Evolutionary conservation across 2,888 invertebrate species (phyloP).

Genomic region (Erebia palarica): DNA sequence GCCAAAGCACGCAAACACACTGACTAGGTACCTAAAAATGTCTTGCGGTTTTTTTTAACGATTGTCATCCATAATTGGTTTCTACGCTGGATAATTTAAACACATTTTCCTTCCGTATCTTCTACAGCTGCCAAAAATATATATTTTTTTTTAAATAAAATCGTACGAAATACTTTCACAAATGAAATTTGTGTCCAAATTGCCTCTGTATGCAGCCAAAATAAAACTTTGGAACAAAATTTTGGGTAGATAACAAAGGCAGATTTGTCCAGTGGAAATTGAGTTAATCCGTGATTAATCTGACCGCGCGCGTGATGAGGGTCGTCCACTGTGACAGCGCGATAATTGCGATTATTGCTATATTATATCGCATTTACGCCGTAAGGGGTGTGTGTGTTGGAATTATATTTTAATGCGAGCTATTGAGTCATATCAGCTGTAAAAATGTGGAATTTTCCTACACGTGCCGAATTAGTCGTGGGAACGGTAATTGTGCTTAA

Average conservation of each 20-base stretch:
- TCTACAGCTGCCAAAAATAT: no score
- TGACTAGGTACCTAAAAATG: no score
- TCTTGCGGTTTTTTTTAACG: no score
- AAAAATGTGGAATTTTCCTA: not conserved
- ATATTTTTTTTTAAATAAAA: no score
- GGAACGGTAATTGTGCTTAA: no score
- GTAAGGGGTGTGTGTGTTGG: not conserved
- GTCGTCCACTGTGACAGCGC: conserved; percentile 64
- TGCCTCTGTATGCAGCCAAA: conserved; percentile 15
- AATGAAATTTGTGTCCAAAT: conserved; percentile 12
- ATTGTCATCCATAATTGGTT: no score
- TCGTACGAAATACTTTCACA: not conserved
- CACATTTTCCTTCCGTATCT: no score
- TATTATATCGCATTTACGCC: conserved; percentile 50
- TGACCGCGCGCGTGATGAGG: conserved; percentile 70
- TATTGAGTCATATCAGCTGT: not conserved
- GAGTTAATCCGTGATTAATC: conserved; percentile 69
- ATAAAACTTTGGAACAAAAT: conserved; percentile 32
- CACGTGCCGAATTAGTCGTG: no score
- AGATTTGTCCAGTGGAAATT: conserved; percentile 61
- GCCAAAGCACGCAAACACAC: no score
- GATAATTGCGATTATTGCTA: conserved; percentile 66
- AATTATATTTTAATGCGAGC: not conserved
- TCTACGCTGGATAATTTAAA: no score
- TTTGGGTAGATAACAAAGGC: conserved; percentile 38